Conservation (phyloP, 35 echinoderm and acorn worm species). For the Amphiura filiformis region DNA sequence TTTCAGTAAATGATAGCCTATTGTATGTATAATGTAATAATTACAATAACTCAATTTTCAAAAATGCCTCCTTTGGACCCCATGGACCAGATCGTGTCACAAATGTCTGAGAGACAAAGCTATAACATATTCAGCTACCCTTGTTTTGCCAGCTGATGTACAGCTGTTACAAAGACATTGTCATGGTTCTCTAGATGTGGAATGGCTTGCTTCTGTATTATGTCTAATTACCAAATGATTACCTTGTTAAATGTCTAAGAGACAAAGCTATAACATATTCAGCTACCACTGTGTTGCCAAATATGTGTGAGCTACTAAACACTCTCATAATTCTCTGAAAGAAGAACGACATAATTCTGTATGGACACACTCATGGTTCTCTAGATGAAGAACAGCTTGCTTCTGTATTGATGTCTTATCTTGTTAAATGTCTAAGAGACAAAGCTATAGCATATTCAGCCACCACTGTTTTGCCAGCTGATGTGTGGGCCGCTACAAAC, state of each 20-base stretch:
- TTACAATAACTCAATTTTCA: too few relatives aligned
- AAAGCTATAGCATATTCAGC: slow-evolving; percentile 96
- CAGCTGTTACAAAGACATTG: slow-evolving; percentile 91
- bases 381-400: slow-evolving; percentile 77
- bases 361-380: slow-evolving; percentile 92
- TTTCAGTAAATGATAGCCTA: too few relatives aligned
- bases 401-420: too few relatives aligned
- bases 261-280: slow-evolving; percentile 94
- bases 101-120: slow-evolving; percentile 65
- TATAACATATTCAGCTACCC: slow-evolving; percentile 92
- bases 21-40: too few relatives aligned
- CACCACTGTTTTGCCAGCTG: slow-evolving; percentile 85
- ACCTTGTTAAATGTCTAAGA: slow-evolving; percentile 80
- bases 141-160: slow-evolving; percentile 92
- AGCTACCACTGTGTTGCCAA: slow-evolving; percentile 87
- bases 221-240: too few relatives aligned
- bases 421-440: slow-evolving; percentile 76
- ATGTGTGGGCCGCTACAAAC: too few relatives aligned
- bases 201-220: slow-evolving; percentile 95
- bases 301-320: too few relatives aligned
- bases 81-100: slow-evolving; percentile 69
- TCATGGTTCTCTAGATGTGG: slow-evolving; percentile 78
- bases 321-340: slow-evolving; percentile 53
- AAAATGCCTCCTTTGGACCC: too few relatives aligned
- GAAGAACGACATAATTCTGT: slow-evolving; percentile 83